These are phyloP conservation scores for Muricea muricata DNA, from an alignment of 92 coral and sea anemone species.

Conservation along the genomic window DNA sequence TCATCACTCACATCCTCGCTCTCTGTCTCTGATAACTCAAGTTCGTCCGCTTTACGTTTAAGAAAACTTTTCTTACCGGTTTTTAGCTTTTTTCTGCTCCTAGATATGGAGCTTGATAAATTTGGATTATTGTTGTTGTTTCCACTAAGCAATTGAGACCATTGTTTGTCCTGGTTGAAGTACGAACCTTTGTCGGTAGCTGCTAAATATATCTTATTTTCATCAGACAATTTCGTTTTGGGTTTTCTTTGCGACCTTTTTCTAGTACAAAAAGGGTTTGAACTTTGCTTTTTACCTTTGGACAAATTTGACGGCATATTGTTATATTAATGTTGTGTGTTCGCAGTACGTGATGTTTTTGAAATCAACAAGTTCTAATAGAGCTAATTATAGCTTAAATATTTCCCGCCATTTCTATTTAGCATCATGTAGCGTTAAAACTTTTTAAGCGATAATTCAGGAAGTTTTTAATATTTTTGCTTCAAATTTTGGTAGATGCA, in stretches of 20 bases:
- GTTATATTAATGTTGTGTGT: too few relatives aligned
- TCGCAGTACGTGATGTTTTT: too few relatives aligned
- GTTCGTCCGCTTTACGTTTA: constrained; percentile 10
- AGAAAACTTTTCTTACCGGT: constrained; percentile 1
- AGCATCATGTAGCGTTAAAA: background rate
- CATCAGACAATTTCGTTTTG: background rate
- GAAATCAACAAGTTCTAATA: background rate
- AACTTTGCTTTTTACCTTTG: background rate
- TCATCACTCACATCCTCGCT: background rate
- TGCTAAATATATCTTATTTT: background rate
- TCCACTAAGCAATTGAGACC: background rate
- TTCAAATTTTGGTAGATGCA: background rate
- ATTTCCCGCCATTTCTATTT: background rate
- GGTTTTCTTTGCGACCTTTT: background rate
- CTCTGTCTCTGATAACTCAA: background rate
- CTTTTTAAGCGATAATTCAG: background rate
- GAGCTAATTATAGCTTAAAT: background rate
- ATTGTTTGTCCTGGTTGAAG: background rate
- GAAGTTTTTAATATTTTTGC: background rate
- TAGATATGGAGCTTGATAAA: constrained; percentile 8
- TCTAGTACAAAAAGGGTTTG: background rate
- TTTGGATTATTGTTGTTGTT: constrained; percentile 5
- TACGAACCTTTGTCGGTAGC: background rate
- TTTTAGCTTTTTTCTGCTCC: constrained; percentile 1
- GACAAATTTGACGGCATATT: background rate